phyloP scores from a whole-genome alignment of 2,797 vertebrate genomes.

The Crenichthys baileyi region DNA sequence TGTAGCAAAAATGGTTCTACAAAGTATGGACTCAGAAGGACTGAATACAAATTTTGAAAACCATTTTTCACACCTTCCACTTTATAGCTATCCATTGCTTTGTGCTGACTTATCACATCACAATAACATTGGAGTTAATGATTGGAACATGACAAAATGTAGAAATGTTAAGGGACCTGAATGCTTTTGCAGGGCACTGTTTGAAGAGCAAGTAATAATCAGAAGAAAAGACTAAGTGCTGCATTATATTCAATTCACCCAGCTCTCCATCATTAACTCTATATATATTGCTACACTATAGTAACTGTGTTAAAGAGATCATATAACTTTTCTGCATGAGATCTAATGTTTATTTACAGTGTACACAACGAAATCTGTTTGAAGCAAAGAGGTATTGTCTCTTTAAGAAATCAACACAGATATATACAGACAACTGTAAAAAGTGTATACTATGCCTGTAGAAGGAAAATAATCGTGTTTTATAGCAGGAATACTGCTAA shows the following conservation, averaged over 20 bases:
- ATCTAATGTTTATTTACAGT: conserved; percentile 21
- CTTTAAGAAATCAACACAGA: conserved; percentile 42
- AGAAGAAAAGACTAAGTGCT: conserved; percentile 34
- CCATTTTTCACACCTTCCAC: background rate
- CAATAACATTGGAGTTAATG: background rate
- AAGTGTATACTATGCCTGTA: conserved; percentile 60
- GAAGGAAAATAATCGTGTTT: conserved; percentile 55
- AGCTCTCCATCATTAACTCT: conserved; percentile 24
- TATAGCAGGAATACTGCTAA: conserved; percentile 58
- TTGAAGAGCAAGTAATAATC: conserved; percentile 14
- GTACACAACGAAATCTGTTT: conserved; percentile 39
- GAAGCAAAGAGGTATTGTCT: conserved; percentile 26
- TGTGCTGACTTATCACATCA: background rate
- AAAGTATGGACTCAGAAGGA: background rate
- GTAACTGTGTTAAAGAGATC: conserved; percentile 10
- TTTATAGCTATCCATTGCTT: background rate
- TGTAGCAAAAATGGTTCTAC: background rate
- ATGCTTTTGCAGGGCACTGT: background rate
- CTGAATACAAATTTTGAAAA: background rate
- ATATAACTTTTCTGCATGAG: conserved; percentile 27
- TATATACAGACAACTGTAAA: conserved; percentile 74
- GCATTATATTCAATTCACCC: conserved; percentile 32
- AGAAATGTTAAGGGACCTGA: background rate
- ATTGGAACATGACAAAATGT: background rate
- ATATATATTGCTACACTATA: conserved; percentile 39